Conservation (phyloP, 2,113 vertebrate species). For the Glaucidium brasilianum region DNA sequence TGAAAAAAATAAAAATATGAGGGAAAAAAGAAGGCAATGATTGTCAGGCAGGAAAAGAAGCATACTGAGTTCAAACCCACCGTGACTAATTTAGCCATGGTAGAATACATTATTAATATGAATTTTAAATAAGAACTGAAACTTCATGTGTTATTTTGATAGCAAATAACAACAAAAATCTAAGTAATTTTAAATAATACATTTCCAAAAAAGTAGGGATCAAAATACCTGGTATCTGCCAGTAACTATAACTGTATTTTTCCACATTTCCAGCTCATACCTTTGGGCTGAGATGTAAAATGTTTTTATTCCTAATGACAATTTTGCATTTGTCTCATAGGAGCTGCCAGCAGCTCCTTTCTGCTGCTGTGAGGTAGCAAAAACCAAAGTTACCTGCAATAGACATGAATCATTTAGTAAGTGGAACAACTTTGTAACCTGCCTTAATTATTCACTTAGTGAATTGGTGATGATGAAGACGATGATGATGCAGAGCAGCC, state of each 20-base stretch:
- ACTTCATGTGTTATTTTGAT: background rate
- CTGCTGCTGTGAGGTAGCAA: background rate
- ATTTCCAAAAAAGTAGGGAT: background rate
- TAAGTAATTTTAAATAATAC: background rate
- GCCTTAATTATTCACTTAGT: background rate
- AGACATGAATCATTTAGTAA: background rate
- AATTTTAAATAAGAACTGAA: background rate
- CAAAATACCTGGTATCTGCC: background rate
- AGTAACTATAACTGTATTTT: background rate
- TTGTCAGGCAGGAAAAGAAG: background rate
- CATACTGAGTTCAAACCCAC: constrained; percentile 3
- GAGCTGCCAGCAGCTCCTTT: background rate
- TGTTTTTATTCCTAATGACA: background rate
- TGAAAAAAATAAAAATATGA: background rate
- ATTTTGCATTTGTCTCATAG: background rate
- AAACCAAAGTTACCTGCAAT: background rate
- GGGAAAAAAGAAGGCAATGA: background rate
- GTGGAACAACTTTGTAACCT: background rate
- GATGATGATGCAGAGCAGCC: background rate
- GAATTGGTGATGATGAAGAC: background rate
- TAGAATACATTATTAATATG: background rate
- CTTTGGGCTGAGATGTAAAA: background rate
- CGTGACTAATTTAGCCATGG: background rate
- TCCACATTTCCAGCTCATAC: background rate
- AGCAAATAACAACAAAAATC: background rate